Conservation (phyloP, 2,888 invertebrate genomes). For the Beris chalybata region DNA sequence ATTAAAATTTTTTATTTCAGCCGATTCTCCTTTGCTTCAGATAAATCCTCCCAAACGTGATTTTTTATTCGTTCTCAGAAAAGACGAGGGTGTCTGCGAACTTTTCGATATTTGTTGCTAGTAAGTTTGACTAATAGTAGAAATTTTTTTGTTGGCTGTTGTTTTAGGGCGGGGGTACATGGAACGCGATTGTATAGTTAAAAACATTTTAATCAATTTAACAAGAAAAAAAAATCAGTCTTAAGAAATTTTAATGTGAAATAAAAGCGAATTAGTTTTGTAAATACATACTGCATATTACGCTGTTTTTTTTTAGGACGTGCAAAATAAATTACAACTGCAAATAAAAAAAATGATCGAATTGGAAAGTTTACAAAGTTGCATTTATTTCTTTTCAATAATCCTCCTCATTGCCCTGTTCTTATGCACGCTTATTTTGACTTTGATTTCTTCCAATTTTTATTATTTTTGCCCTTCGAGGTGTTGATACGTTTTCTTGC, state of each 20-base stretch:
- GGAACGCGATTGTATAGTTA: not conserved
- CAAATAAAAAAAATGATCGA: not conserved
- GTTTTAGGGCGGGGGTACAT: not conserved
- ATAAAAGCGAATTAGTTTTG: too few species aligned
- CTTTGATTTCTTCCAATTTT: constrained; percentile 49
- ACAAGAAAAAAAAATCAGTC: too few species aligned
- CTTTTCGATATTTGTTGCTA: constrained; percentile 48
- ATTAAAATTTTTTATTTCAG: constrained; percentile 42
- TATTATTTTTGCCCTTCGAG: constrained; percentile 47
- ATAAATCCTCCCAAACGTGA: constrained; percentile 52
- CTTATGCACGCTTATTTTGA: constrained; percentile 46
- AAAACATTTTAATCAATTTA: not conserved
- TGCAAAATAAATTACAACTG: too few species aligned
- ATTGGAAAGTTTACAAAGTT: not conserved
- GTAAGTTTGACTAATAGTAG: constrained; percentile 3
- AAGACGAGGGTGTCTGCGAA: constrained; percentile 53
- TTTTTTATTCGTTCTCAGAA: constrained; percentile 50
- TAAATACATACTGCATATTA: too few species aligned
- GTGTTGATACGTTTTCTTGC: constrained; percentile 76
- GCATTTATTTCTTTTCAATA: constrained; percentile 22
- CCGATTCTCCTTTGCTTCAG: constrained; percentile 50
- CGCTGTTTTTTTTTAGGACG: too few species aligned
- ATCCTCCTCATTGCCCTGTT: constrained; percentile 5
- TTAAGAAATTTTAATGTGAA: too few species aligned
- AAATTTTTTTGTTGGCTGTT: not conserved